These are phyloP conservation scores for Malthinus flaveolus DNA, from an alignment of 2,888 invertebrate genomes.

Conservation along the genomic window DNA sequence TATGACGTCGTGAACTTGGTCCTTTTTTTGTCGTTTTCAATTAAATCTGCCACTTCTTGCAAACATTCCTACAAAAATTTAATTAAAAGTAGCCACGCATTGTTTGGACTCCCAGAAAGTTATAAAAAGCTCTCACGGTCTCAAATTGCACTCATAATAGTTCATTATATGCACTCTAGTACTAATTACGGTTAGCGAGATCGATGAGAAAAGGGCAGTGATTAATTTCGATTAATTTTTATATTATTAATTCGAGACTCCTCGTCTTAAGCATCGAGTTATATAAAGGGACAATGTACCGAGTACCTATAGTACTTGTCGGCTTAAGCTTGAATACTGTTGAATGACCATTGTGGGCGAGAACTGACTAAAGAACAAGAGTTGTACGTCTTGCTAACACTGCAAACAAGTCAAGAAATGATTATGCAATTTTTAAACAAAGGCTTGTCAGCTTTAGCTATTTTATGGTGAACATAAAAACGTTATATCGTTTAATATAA, in stretches of 20 bases:
- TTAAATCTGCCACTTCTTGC: too few relatives aligned
- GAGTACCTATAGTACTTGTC: conserved; percentile 8
- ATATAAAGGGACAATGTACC: conserved; percentile 3
- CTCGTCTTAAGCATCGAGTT: conserved; percentile 2
- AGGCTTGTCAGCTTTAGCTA: conserved; percentile 8
- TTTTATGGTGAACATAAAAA: conserved; percentile 6
- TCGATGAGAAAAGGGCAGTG: too few relatives aligned
- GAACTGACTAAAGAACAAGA: conserved; percentile 22
- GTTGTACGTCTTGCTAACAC: conserved; percentile 19
- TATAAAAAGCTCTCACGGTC: too few relatives aligned
- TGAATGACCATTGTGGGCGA: conserved; percentile 25
- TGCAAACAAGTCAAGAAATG: conserved; percentile 17
- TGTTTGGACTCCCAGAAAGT: too few relatives aligned
- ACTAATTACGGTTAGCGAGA: too few relatives aligned
- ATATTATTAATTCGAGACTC: neutral
- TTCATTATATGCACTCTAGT: too few relatives aligned
- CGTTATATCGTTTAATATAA: conserved; percentile 8
- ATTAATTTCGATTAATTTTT: too few relatives aligned
- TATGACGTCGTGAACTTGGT: too few relatives aligned
- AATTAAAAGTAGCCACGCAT: too few relatives aligned
- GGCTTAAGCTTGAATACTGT: conserved; percentile 16
- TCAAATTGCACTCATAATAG: too few relatives aligned
- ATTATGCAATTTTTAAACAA: conserved; percentile 20
- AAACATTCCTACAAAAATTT: too few relatives aligned
- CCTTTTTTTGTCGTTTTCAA: too few relatives aligned